A percentile compares a stretch with the other conserved stretches of the same genome.
phyloP scores from a whole-genome alignment of 1,140 invertebrate genomes.

The Aphelenchoides fujianensis region DNA sequence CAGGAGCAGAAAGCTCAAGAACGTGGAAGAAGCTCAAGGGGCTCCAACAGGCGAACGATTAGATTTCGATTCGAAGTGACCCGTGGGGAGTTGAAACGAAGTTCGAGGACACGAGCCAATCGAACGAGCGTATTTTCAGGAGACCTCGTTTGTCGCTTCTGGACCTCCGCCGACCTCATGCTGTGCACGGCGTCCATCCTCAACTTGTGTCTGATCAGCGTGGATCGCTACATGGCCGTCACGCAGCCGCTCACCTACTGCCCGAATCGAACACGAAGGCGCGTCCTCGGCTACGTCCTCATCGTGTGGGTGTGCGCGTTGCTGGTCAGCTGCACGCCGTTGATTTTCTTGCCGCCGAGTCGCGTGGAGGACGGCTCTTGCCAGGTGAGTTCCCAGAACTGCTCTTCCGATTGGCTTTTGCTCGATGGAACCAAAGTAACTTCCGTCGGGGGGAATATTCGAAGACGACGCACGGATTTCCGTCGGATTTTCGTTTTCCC shows the following conservation, averaged over 20 bases:
- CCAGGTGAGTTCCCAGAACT: constrained; percentile 3
- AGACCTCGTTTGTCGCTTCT: constrained; percentile 89
- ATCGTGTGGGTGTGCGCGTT: constrained; percentile 65
- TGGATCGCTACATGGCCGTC: constrained; percentile 96
- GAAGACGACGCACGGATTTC: too few relatives aligned
- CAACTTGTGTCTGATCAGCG: constrained; percentile 92
- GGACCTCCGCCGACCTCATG: constrained; percentile 98
- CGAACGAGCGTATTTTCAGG: constrained; percentile 65
- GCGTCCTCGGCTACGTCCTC: constrained; percentile 63
- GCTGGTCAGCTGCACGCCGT: constrained; percentile 65
- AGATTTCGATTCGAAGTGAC: not conserved
- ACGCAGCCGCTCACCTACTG: constrained; percentile 85
- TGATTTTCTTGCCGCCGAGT: constrained; percentile 62
- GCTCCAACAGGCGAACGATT: too few relatives aligned
- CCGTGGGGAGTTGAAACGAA: not conserved
- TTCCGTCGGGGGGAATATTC: too few relatives aligned
- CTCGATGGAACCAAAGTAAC: too few relatives aligned
- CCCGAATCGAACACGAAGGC: constrained; percentile 80
- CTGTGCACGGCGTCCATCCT: constrained; percentile 96
- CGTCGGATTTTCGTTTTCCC: not conserved
- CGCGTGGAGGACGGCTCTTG: not conserved
- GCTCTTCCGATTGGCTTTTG: not conserved
- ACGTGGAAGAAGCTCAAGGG: constrained; percentile 10
- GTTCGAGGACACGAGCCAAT: constrained; percentile 45
- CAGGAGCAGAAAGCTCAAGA: constrained; percentile 23